Evolutionary conservation across 2,888 invertebrate species (phyloP).

Genomic region (Drosophila setosimentum): DNA sequence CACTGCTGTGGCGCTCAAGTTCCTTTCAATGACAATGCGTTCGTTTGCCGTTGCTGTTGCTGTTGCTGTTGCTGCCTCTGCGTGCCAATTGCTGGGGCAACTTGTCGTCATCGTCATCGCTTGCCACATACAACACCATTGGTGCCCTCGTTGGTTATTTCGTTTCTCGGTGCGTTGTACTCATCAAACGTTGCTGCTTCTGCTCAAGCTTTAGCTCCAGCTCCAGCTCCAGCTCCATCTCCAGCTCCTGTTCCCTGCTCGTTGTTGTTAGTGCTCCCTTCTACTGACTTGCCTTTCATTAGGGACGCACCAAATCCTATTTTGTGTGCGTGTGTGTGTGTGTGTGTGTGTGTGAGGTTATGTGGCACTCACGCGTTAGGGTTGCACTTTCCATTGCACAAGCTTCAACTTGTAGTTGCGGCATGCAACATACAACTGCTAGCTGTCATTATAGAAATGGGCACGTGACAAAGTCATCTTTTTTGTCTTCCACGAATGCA

Average conservation of each 20-base stretch:
- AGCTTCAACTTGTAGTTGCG: slow-evolving; percentile 20
- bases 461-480: slow-evolving; percentile 40
- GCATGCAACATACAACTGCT: neutral
- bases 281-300: slow-evolving; percentile 42
- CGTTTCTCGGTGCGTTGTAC: slow-evolving; percentile 67
- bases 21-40: slow-evolving; percentile 79
- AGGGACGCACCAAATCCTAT: slow-evolving; percentile 44
- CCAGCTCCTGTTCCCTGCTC: slow-evolving; percentile 6
- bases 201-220: slow-evolving; percentile 9
- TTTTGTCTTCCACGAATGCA: slow-evolving; percentile 16
- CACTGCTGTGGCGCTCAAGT: slow-evolving; percentile 59
- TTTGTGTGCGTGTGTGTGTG: slow-evolving; percentile 24
- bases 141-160: slow-evolving; percentile 27
- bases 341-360: slow-evolving; percentile 26
- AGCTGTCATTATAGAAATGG: slow-evolving; percentile 31
- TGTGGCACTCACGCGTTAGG: slow-evolving; percentile 37
- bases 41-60: slow-evolving; percentile 7
- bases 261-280: neutral
- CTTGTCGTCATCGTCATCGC: slow-evolving; percentile 48
- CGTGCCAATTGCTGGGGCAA: slow-evolving; percentile 47
- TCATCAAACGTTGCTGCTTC: slow-evolving; percentile 30
- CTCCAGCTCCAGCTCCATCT: slow-evolving; percentile 18
- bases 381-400: slow-evolving; percentile 40
- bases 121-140: slow-evolving; percentile 33
- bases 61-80: slow-evolving; percentile 16